Conservation (phyloP, 2,888 invertebrate genomes). For the Barypeithes pellucidus region DNA sequence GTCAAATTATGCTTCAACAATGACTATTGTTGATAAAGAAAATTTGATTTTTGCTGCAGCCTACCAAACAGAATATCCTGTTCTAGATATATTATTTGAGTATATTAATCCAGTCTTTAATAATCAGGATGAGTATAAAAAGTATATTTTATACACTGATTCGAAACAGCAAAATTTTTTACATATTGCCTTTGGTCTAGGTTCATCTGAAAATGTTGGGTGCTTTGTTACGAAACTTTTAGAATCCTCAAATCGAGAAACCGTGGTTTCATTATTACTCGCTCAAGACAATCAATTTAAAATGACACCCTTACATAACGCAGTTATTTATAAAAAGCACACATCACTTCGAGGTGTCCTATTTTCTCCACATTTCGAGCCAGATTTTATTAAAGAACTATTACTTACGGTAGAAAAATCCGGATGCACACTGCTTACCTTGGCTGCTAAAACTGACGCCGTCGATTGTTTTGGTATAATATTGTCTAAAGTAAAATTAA, state of each 20-base stretch:
- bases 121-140: background rate
- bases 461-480: background rate
- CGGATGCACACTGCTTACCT: background rate
- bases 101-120: background rate
- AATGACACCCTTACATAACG: background rate
- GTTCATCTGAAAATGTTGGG: background rate
- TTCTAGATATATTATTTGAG: background rate
- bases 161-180: background rate
- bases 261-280: background rate
- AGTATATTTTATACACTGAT: background rate
- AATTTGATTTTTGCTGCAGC: background rate
- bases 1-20: background rate
- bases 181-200: background rate
- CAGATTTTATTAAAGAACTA: background rate
- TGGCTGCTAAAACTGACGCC: background rate
- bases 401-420: background rate
- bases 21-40: background rate
- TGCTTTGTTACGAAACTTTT: background rate
- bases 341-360: background rate
- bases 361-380: background rate
- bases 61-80: background rate
- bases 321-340: background rate
- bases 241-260: background rate
- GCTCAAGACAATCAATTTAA: background rate
- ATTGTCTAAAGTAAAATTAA: background rate